phyloP scores from a whole-genome alignment of 2,797 vertebrate species.

The Prionace glauca region DNA sequence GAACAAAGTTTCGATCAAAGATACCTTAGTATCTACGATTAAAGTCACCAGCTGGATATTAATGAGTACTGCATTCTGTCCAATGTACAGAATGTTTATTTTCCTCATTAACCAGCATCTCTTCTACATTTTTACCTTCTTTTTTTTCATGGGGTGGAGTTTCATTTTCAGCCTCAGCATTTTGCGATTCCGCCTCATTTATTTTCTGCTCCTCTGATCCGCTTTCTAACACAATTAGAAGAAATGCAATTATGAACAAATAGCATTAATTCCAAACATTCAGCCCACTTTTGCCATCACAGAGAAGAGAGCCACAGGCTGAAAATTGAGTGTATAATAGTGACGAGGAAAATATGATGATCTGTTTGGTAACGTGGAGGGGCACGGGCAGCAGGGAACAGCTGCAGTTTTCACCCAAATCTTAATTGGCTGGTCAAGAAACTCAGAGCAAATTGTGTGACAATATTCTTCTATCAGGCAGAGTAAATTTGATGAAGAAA shows the following conservation, averaged over 20 bases:
- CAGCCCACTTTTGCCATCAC: no score
- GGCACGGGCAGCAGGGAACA: no score
- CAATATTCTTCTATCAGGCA: background rate
- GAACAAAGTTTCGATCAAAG: background rate
- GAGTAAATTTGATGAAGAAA: background rate
- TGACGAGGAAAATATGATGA: no score
- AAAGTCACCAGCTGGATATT: background rate
- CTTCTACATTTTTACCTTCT: background rate
- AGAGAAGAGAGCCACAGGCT: background rate
- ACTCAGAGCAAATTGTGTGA: background rate
- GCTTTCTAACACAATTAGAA: background rate
- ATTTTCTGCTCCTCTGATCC: background rate
- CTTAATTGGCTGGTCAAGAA: background rate
- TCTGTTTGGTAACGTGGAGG: no score
- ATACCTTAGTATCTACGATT: no score
- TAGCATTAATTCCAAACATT: background rate
- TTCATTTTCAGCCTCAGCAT: background rate
- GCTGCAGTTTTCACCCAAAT: no score
- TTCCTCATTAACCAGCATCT: background rate
- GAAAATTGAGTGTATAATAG: no score
- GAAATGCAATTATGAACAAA: background rate
- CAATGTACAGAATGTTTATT: background rate
- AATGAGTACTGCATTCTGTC: background rate
- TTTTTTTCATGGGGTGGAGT: no score
- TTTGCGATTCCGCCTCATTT: background rate